Evolutionary conservation across 2,797 vertebrate genomes (phyloP).

Genomic region (Pygocentrus nattereri): DNA sequence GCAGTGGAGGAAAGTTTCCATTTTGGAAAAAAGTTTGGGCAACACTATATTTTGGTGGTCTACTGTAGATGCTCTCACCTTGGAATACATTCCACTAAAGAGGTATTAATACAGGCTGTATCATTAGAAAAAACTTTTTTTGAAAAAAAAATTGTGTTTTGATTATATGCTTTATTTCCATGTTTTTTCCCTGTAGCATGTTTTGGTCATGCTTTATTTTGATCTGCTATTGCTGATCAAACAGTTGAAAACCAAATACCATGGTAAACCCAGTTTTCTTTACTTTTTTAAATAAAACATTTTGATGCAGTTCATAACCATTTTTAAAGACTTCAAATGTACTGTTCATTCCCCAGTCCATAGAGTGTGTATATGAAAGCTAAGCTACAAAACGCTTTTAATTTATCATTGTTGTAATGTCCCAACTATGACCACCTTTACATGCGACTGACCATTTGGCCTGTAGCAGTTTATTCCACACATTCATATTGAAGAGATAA

Average conservation of each 20-base stretch:
- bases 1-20: slow-evolving; percentile 56
- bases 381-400: too few species aligned
- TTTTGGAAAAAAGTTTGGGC: slow-evolving; percentile 48
- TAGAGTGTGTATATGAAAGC: too few species aligned
- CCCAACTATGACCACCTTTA: too few species aligned
- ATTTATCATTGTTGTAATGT: too few species aligned
- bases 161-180: neutral
- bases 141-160: neutral
- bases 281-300: too few species aligned
- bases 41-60: neutral
- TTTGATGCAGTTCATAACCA: too few species aligned
- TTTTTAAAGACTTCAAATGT: too few species aligned
- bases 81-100: neutral
- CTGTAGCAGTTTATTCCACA: too few species aligned
- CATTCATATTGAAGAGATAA: too few species aligned
- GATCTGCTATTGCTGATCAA: neutral
- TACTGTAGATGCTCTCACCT: neutral
- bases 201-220: too few species aligned
- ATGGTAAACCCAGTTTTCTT: neutral
- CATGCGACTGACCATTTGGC: too few species aligned
- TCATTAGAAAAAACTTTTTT: neutral
- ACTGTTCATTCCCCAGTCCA: too few species aligned
- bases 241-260: neutral
- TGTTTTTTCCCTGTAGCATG: neutral
- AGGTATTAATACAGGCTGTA: neutral